Conservation (phyloP, 2,113 vertebrate genomes). For the Oceanites oceanicus region DNA sequence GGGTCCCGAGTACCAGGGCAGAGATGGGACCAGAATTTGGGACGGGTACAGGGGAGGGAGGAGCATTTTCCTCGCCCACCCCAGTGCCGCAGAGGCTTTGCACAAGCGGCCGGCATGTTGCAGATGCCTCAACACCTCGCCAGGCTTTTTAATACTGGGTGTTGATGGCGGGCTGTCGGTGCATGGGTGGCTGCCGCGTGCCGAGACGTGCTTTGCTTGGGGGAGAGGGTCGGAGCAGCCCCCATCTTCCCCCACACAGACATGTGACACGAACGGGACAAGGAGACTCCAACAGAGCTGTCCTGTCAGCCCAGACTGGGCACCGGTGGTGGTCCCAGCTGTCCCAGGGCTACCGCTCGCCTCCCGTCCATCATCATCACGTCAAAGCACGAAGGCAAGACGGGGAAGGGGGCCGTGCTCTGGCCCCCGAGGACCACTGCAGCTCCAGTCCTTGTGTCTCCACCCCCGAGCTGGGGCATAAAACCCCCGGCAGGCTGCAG, state of each 20-base stretch:
- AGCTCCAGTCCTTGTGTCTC: neutral
- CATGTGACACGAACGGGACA: neutral
- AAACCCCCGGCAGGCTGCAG: neutral
- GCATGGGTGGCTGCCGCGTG: rapidly evolving
- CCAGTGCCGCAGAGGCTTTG: rapidly evolving
- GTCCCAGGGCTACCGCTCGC: rapidly evolving
- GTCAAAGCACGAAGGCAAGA: neutral
- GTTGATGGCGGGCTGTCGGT: neutral
- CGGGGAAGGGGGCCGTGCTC: neutral
- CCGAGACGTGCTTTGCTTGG: neutral
- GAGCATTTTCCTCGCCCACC: neutral
- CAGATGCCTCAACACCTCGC: neutral
- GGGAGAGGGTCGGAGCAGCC: neutral
- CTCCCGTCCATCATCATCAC: neutral
- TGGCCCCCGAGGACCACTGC: neutral
- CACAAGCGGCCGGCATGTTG: rapidly evolving
- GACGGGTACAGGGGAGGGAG: neutral
- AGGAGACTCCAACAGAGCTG: neutral
- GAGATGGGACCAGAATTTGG: neutral
- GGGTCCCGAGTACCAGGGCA: neutral
- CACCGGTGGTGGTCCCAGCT: rapidly evolving
- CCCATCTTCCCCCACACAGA: rapidly evolving
- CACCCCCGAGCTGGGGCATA: constrained; percentile 26
- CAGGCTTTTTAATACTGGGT: rapidly evolving
- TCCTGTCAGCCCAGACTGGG: neutral